Conservation (phyloP, 2,113 vertebrate species). For the Zosterops lateralis region DNA sequence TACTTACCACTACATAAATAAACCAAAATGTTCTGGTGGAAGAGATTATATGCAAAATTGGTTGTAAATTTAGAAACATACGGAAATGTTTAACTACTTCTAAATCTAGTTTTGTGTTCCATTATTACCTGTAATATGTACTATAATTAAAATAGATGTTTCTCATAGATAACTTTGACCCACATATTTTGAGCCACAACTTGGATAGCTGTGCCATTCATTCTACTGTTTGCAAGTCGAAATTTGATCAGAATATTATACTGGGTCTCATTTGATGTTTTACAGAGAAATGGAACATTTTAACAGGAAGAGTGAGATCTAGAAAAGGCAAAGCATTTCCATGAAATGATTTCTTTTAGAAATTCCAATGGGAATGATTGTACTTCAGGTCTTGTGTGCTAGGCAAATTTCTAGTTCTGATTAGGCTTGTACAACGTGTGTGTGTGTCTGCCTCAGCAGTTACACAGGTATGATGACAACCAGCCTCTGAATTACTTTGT, state of each 20-base stretch:
- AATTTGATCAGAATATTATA: neutral
- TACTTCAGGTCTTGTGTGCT: neutral
- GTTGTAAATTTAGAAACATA: neutral
- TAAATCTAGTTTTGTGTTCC: neutral
- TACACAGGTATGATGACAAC: neutral
- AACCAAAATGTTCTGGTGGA: neutral
- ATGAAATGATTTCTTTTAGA: neutral
- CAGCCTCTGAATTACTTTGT: neutral
- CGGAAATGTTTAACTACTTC: neutral
- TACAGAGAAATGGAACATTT: neutral
- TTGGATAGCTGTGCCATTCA: neutral
- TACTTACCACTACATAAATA: neutral
- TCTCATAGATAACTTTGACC: neutral
- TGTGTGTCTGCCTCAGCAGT: neutral
- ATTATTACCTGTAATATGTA: neutral
- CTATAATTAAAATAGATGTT: neutral
- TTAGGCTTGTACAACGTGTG: accelerated
- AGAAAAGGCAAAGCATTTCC: neutral
- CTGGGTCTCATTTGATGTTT: neutral
- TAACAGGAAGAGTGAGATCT: neutral
- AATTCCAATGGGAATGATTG: neutral
- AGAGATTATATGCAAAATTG: neutral
- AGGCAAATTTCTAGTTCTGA: neutral
- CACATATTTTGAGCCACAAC: neutral
- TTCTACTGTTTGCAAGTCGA: neutral